Percentiles rank a stretch among this genome's conserved stretches.
Evolutionary conservation across 2,797 vertebrate genomes (phyloP).

Genomic region (Chaetodon trifasciatus): DNA sequence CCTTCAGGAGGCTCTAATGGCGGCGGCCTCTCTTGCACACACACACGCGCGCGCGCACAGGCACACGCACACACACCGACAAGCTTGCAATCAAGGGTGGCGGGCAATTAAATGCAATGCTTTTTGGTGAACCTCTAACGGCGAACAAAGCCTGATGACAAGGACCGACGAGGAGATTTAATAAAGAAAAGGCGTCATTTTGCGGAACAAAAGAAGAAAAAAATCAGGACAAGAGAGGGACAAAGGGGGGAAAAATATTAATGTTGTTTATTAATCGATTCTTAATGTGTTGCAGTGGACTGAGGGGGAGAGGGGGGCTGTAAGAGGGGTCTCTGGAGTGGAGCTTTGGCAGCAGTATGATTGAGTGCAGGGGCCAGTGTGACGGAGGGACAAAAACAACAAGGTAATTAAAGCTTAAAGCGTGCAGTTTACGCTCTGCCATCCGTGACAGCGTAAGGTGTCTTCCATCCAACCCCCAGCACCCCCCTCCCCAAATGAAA

Average conservation of each 20-base stretch:
- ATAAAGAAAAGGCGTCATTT: slow-evolving; percentile 67
- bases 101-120: slow-evolving; percentile 80
- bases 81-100: slow-evolving; percentile 78
- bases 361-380: slow-evolving; percentile 81
- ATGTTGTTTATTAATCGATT: slow-evolving; percentile 85
- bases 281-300: slow-evolving; percentile 73
- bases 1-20: slow-evolving; percentile 83
- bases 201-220: slow-evolving; percentile 56
- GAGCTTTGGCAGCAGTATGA: slow-evolving; percentile 75
- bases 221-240: slow-evolving; percentile 56
- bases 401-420: slow-evolving; percentile 88
- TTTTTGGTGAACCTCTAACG: slow-evolving; percentile 80
- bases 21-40: slow-evolving; percentile 59
- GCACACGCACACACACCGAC: slow-evolving; percentile 30
- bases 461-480: slow-evolving; percentile 70
- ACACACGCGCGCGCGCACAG: slow-evolving; percentile 34
- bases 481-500: slow-evolving; percentile 71
- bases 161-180: slow-evolving; percentile 65
- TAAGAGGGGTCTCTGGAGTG: slow-evolving; percentile 61
- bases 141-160: slow-evolving; percentile 79
- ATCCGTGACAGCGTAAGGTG: slow-evolving; percentile 86
- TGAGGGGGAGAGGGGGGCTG: slow-evolving; percentile 19
- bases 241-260: slow-evolving; percentile 69
- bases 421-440: slow-evolving; percentile 79
- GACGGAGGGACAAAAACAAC: slow-evolving; percentile 83